A percentile compares a stretch with the other conserved stretches of the same genome.
phyloP scores from a whole-genome alignment of 2,113 vertebrate genomes.

The Nibea coibor region DNA sequence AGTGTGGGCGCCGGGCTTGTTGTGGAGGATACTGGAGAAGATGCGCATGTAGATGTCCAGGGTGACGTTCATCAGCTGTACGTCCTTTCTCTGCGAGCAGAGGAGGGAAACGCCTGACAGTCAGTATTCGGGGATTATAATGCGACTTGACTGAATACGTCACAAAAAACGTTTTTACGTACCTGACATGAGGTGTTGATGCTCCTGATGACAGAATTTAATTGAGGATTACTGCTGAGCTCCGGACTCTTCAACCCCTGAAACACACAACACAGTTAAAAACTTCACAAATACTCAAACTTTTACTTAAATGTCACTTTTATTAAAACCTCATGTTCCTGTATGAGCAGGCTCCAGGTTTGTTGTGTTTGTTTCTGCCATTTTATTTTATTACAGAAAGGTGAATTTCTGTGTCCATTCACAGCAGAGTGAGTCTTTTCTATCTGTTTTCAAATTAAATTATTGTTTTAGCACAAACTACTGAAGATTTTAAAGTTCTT shows the following conservation, averaged over 20 bases:
- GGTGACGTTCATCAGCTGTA: conserved; percentile 52
- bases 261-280: conserved; percentile 21
- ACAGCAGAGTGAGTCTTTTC: no score
- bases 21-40: conserved; percentile 49
- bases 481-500: no score
- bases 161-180: background rate
- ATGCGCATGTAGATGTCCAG: conserved; percentile 64
- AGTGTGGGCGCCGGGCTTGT: fast-evolving
- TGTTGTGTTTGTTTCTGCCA: no score
- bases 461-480: no score
- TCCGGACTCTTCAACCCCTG: conserved; percentile 45
- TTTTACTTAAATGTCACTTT: background rate
- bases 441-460: no score
- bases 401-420: no score
- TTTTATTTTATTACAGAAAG: no score
- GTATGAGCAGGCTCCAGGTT: no score
- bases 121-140: background rate
- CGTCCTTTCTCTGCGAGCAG: conserved; percentile 35
- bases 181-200: conserved; percentile 67
- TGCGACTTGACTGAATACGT: no score
- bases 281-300: background rate
- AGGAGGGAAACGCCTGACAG: background rate
- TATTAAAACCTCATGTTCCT: no score
- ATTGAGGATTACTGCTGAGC: conserved; percentile 35
- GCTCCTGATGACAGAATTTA: conserved; percentile 16